Evolutionary conservation across 2,113 vertebrate species (phyloP).

Genomic region (Callospermophilus lateralis): DNA sequence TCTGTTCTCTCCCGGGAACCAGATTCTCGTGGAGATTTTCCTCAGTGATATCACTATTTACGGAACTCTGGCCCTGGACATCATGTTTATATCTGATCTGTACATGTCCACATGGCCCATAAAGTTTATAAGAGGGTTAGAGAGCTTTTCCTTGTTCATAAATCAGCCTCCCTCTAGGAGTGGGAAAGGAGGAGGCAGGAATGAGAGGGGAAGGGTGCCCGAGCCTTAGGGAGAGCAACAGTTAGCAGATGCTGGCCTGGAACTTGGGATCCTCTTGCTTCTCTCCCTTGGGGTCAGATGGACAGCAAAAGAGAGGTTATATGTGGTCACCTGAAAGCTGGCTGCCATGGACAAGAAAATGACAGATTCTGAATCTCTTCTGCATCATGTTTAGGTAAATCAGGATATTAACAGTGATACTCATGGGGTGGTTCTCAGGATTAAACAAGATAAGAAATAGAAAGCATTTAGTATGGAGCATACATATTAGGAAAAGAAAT

Average conservation of each 20-base stretch:
- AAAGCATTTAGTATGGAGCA: background rate
- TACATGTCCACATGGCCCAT: constrained; percentile 87
- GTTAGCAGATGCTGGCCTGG: background rate
- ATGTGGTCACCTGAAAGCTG: background rate
- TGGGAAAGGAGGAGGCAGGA: constrained; percentile 50
- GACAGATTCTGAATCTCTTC: background rate
- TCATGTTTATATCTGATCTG: constrained; percentile 86
- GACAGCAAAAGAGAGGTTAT: background rate
- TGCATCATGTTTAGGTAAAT: background rate
- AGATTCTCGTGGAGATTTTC: constrained; percentile 88
- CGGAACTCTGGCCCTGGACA: constrained; percentile 85
- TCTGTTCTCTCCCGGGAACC: constrained; percentile 87
- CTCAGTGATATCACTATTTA: constrained; percentile 89
- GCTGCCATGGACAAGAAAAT: background rate
- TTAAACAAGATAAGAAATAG: background rate
- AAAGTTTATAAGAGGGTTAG: constrained; percentile 87
- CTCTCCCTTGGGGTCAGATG: background rate
- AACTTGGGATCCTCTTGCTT: background rate
- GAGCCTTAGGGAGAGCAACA: background rate
- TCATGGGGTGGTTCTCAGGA: background rate
- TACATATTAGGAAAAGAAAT: background rate
- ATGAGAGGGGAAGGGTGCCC: background rate
- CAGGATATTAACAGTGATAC: background rate
- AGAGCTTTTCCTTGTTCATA: constrained; percentile 84
- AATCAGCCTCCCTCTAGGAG: constrained; percentile 74